phyloP scores from a whole-genome alignment of 2,888 invertebrate genomes.

The Lottia scabra region DNA sequence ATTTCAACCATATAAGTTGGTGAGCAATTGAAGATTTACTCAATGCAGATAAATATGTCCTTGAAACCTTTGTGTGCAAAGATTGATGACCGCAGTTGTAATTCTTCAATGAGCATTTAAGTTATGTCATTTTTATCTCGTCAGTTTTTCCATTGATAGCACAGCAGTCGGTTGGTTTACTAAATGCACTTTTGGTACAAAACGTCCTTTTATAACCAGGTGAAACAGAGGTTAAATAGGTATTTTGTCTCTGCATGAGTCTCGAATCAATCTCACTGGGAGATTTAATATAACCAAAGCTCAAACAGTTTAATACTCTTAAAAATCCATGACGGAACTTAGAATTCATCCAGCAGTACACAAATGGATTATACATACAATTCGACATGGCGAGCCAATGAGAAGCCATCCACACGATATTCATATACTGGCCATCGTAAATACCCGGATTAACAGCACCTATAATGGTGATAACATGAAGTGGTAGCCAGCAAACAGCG shows the following conservation, averaged over 20 bases:
- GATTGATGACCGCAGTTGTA: too few species aligned
- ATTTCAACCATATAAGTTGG: too few species aligned
- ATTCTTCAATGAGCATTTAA: too few species aligned
- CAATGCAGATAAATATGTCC: too few species aligned
- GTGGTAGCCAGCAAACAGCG: slow-evolving; percentile 93
- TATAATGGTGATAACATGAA: slow-evolving; percentile 90
- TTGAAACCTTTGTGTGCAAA: too few species aligned
- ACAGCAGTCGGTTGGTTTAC: background rate
- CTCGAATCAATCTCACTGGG: slow-evolving; percentile 36
- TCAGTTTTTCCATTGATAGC: background rate
- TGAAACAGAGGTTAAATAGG: slow-evolving; percentile 34
- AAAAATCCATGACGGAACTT: slow-evolving; percentile 71
- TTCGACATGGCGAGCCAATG: slow-evolving; percentile 91
- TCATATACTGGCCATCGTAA: slow-evolving; percentile 47
- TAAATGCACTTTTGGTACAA: background rate
- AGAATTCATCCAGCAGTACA: slow-evolving; percentile 96
- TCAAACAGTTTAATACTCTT: slow-evolving; percentile 40
- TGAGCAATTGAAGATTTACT: too few species aligned
- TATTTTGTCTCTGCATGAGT: slow-evolving; percentile 33
- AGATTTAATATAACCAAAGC: slow-evolving; percentile 42
- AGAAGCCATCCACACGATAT: slow-evolving; percentile 71
- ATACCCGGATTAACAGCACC: slow-evolving; percentile 45
- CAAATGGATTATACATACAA: slow-evolving; percentile 96
- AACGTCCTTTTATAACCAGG: background rate
- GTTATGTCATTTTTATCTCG: too few species aligned